Evolutionary conservation across 2,888 invertebrate species (phyloP).

Genomic region (Rhagonycha fulva): DNA sequence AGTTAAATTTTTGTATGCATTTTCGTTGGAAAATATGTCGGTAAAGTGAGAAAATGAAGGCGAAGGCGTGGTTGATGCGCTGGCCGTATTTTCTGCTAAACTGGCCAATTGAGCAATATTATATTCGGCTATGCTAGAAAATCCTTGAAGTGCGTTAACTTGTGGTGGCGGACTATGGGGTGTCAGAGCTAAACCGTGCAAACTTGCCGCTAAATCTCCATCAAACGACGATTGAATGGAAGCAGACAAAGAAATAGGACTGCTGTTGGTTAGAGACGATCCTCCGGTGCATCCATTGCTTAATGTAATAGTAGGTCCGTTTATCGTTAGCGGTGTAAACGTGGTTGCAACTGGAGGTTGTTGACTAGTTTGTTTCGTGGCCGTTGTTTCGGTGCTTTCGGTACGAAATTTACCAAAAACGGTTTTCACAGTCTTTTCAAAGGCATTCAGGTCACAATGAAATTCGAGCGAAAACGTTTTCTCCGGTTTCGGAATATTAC

Average conservation of each 20-base stretch:
- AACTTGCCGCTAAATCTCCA: constrained; percentile 62
- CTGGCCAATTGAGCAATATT: constrained; percentile 84
- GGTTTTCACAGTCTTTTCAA: constrained; percentile 73
- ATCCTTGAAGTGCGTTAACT: constrained; percentile 53
- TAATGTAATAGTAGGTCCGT: constrained; percentile 39
- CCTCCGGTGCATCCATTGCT: constrained; percentile 47
- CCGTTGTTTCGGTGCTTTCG: constrained; percentile 37
- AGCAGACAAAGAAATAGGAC: constrained; percentile 68
- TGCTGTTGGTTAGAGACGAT: constrained; percentile 67
- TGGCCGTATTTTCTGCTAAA: constrained; percentile 69
- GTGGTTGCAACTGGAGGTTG: constrained; percentile 13
- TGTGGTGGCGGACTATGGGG: constrained; percentile 46
- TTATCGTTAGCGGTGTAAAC: constrained; percentile 46
- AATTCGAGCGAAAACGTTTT: constrained; percentile 81
- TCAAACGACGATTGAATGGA: constrained; percentile 81
- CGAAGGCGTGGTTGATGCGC: constrained; percentile 55
- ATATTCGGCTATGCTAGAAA: constrained; percentile 81
- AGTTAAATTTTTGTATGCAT: constrained; percentile 86
- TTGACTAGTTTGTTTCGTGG: constrained; percentile 41
- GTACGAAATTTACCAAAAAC: constrained; percentile 68
- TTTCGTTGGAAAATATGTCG: constrained; percentile 77
- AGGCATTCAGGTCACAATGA: constrained; percentile 77
- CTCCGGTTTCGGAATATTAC: constrained; percentile 81
- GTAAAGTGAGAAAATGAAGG: constrained; percentile 75
- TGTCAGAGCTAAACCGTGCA: constrained; percentile 44